Conservation (phyloP, 1,140 invertebrate species). For the Drosophila punjabiensis region DNA sequence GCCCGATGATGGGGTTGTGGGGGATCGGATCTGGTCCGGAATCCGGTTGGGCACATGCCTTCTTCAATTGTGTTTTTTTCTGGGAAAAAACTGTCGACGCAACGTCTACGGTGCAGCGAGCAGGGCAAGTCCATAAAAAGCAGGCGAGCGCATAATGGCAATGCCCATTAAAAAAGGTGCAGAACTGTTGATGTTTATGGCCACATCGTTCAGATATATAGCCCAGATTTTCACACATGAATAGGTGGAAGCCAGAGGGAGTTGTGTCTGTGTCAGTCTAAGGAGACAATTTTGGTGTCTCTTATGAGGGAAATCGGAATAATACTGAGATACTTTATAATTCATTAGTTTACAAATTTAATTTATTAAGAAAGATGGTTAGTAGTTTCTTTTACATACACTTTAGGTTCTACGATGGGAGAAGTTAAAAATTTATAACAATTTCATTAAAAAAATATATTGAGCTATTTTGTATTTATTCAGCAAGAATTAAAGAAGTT, state of each 20-base stretch:
- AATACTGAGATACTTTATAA: background rate
- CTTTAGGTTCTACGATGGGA: too few species aligned
- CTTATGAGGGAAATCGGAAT: background rate
- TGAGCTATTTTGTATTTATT: too few species aligned
- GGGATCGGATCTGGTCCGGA: slow-evolving; percentile 12
- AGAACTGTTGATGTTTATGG: slow-evolving; percentile 66
- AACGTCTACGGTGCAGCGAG: slow-evolving; percentile 70
- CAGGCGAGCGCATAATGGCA: too few species aligned
- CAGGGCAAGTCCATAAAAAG: slow-evolving; percentile 42
- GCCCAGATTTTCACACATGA: slow-evolving; percentile 16
- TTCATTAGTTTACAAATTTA: background rate
- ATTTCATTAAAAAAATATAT: too few species aligned
- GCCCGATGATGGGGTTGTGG: slow-evolving; percentile 1
- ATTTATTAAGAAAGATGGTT: background rate
- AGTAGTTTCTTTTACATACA: too few species aligned
- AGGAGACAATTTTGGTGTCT: slow-evolving; percentile 11
- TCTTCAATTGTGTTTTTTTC: slow-evolving; percentile 74
- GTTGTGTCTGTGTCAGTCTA: background rate
- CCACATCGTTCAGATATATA: slow-evolving; percentile 54
- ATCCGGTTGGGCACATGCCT: slow-evolving; percentile 57
- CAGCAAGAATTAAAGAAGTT: too few species aligned
- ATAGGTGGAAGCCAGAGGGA: slow-evolving; percentile 3
- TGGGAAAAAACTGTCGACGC: slow-evolving; percentile 81
- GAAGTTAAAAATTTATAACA: too few species aligned
- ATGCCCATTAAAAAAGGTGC: slow-evolving; percentile 79